Evolutionary conservation across 2,113 vertebrate genomes (phyloP).

Genomic region (Craseonycteris thonglongyai): DNA sequence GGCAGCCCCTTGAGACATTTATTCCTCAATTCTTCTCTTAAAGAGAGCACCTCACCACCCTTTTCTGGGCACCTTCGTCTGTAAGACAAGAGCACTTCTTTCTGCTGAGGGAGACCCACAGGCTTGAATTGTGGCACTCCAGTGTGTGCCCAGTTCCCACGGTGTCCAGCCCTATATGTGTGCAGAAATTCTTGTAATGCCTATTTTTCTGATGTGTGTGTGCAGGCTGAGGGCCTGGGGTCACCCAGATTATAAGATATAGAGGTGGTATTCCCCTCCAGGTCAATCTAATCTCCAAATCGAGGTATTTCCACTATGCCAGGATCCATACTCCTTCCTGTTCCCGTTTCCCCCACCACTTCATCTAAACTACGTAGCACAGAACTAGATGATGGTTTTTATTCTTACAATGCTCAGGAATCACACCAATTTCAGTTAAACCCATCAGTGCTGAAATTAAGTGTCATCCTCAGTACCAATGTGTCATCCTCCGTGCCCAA

Average conservation of each 20-base stretch:
- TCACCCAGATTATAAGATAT: neutral
- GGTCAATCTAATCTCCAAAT: neutral
- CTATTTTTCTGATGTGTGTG: neutral
- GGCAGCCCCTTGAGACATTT: neutral
- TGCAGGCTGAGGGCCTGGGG: neutral
- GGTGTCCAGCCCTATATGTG: neutral
- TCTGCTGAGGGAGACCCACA: neutral
- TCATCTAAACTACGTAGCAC: neutral
- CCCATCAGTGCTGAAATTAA: neutral
- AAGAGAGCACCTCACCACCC: neutral
- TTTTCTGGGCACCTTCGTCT: neutral
- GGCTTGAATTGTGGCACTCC: neutral
- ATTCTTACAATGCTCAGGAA: neutral
- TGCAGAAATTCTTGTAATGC: neutral
- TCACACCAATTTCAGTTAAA: neutral
- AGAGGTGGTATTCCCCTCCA: neutral
- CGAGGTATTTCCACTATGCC: neutral
- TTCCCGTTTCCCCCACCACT: neutral
- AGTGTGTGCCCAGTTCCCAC: accelerated
- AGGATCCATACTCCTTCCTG: neutral
- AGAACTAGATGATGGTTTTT: neutral
- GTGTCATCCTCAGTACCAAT: neutral
- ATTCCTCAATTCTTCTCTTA: neutral
- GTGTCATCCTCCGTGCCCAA: neutral
- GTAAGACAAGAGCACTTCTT: neutral